Conservation (phyloP, 1,140 invertebrate species). For the Lerema accius region DNA sequence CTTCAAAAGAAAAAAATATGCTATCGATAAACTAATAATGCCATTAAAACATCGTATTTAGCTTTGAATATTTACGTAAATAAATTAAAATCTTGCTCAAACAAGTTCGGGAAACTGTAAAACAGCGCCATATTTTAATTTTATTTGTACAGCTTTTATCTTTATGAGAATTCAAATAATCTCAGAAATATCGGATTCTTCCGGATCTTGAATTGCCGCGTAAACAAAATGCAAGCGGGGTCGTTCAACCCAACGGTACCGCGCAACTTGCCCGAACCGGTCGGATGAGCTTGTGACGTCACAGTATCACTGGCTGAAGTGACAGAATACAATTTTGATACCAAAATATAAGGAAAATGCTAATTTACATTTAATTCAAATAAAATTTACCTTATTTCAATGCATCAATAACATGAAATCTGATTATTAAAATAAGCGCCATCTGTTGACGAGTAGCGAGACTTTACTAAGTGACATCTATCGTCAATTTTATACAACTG, state of each 20-base stretch:
- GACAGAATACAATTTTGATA: constrained; percentile 42
- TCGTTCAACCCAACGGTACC: constrained; percentile 78
- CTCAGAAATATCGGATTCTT: constrained; percentile 41
- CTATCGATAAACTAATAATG: too few species aligned
- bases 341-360: background rate
- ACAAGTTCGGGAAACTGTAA: constrained; percentile 27
- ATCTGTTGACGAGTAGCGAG: constrained; percentile 36
- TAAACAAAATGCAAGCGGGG: constrained; percentile 68
- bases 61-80: background rate
- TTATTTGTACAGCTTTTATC: constrained; percentile 38
- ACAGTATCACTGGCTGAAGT: constrained; percentile 41
- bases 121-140: constrained; percentile 40
- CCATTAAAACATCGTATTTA: too few species aligned
- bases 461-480: constrained; percentile 25
- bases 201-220: constrained; percentile 54
- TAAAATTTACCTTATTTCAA: too few species aligned
- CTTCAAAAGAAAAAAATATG: too few species aligned
- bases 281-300: constrained; percentile 66
- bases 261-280: constrained; percentile 62
- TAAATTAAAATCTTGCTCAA: constrained; percentile 19
- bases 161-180: constrained; percentile 42
- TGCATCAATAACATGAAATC: background rate
- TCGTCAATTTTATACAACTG: background rate
- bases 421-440: constrained; percentile 14
- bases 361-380: background rate